A percentile compares a stretch with the other conserved stretches of the same genome.
Conservation (phyloP, 2,113 vertebrate species). For the Cyanoliseus patagonus region DNA sequence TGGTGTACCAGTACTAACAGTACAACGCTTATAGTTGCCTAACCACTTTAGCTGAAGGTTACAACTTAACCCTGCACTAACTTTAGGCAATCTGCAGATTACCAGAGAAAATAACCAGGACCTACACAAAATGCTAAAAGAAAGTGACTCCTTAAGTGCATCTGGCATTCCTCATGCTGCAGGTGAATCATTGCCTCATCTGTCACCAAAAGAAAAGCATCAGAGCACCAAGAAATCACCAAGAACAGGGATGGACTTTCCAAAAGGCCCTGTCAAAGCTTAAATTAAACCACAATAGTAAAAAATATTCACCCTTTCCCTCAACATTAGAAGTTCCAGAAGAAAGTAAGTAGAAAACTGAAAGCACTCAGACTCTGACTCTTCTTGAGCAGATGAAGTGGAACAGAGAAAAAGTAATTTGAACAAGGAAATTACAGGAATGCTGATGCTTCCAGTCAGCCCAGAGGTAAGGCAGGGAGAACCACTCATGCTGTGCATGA, state of each 20-base stretch:
- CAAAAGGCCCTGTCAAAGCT: background rate
- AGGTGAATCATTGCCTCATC: background rate
- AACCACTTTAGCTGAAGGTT: background rate
- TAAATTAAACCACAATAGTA: background rate
- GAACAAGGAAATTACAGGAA: conserved; percentile 22
- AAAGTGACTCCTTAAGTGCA: background rate
- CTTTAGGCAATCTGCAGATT: background rate
- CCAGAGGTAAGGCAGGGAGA: background rate
- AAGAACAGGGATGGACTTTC: background rate
- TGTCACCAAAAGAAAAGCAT: background rate
- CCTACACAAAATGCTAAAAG: background rate
- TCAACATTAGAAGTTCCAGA: background rate
- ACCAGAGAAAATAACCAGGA: background rate
- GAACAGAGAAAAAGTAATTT: conserved; percentile 7
- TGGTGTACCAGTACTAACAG: background rate
- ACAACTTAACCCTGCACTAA: background rate
- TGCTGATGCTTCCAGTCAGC: conserved; percentile 5
- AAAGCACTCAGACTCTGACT: background rate
- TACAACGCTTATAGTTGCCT: background rate
- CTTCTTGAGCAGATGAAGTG: background rate
- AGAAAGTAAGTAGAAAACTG: background rate
- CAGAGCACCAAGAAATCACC: background rate
- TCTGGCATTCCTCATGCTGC: background rate
- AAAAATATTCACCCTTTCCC: background rate
- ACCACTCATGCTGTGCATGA: background rate